These are phyloP conservation scores for Ostrea edulis DNA, from an alignment of 1,140 invertebrate species.

Conservation along the genomic window DNA sequence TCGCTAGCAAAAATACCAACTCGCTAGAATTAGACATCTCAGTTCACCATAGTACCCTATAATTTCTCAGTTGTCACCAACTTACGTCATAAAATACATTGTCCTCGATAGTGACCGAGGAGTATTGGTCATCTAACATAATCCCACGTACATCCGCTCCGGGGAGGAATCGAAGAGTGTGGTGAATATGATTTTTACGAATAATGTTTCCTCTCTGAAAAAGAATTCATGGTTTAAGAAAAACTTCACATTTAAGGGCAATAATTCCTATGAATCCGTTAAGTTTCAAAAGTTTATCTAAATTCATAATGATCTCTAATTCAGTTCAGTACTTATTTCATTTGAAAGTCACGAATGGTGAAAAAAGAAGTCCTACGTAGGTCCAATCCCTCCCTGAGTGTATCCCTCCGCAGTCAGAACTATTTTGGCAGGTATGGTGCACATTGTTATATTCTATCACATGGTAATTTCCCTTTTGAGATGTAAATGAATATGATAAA, in stretches of 20 bases:
- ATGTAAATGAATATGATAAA: not conserved
- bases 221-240: not conserved
- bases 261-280: too few relatives aligned
- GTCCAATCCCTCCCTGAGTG: conserved; percentile 68
- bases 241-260: not conserved
- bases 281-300: too few relatives aligned
- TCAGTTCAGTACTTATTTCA: too few relatives aligned
- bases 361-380: conserved; percentile 49
- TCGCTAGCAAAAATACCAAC: too few relatives aligned
- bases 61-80: not conserved
- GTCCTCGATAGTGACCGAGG: conserved; percentile 53
- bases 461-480: conserved; percentile 69
- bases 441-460: conserved; percentile 69
- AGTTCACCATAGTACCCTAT: too few relatives aligned
- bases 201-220: conserved; percentile 60
- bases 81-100: conserved; percentile 62
- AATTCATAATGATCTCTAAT: too few relatives aligned
- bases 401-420: conserved; percentile 68
- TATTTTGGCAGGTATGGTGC: conserved; percentile 63
- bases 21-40: too few relatives aligned
- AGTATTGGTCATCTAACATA: conserved; percentile 62
- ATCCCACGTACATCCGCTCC: conserved; percentile 58
- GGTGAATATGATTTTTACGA: conserved; percentile 58
- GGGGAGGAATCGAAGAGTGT: conserved; percentile 49
- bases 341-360: not conserved